Evolutionary conservation across 2,797 vertebrate genomes (phyloP).

Genomic region (Potorous gilbertii): DNA sequence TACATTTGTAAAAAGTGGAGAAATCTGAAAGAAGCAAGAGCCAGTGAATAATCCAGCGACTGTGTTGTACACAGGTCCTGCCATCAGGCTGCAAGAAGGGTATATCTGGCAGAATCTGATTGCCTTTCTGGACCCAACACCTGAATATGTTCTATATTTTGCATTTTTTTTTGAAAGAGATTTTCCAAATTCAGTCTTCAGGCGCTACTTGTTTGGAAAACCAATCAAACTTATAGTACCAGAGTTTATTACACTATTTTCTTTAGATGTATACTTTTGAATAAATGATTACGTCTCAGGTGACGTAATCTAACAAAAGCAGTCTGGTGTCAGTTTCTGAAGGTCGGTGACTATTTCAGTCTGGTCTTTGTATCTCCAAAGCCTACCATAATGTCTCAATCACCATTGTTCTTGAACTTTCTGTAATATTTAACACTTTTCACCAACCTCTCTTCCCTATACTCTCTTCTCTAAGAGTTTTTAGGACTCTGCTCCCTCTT

Average conservation of each 20-base stretch:
- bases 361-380: not conserved
- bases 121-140: not conserved
- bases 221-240: not conserved
- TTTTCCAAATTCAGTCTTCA: not conserved
- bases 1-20: not conserved
- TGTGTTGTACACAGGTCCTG: not conserved
- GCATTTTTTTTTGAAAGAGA: not conserved
- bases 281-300: not conserved
- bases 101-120: not conserved
- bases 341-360: not conserved
- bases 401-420: not conserved
- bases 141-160: not conserved
- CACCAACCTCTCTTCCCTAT: not conserved
- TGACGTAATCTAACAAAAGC: not conserved
- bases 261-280: not conserved
- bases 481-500: not conserved
- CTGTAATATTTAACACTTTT: not conserved
- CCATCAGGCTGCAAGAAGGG: not conserved
- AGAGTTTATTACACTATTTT: not conserved
- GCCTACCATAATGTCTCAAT: not conserved
- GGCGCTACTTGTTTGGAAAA: not conserved
- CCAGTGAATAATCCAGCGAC: not conserved
- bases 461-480: not conserved
- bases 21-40: not conserved
- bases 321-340: not conserved